Conservation (phyloP, 2,113 vertebrate genomes). For the Poeciliopsis prolifica region DNA sequence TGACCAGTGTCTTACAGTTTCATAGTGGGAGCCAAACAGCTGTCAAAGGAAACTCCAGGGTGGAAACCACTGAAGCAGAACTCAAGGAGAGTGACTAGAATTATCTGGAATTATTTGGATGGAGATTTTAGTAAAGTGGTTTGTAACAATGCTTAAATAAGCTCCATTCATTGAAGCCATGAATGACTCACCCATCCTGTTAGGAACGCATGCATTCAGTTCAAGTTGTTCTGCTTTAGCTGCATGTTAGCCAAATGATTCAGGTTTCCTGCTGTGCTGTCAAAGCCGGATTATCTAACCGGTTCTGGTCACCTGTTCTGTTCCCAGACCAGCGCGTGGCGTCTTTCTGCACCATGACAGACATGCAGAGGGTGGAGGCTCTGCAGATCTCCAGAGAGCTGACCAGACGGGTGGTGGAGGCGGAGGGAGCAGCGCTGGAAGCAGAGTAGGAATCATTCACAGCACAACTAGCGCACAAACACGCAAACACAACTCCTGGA, state of each 20-base stretch:
- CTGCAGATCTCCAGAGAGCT: slow-evolving; percentile 86
- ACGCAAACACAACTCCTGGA: background rate
- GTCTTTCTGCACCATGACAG: slow-evolving; percentile 92
- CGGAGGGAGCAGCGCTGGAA: slow-evolving; percentile 84
- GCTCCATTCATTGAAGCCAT: slow-evolving; percentile 48
- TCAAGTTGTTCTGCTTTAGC: slow-evolving; percentile 17
- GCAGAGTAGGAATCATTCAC: slow-evolving; percentile 68
- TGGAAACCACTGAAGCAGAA: slow-evolving; percentile 27
- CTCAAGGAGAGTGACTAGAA: slow-evolving; percentile 40
- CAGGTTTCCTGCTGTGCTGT: slow-evolving; percentile 21
- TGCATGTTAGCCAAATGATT: slow-evolving; percentile 10
- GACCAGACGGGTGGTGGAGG: slow-evolving; percentile 83
- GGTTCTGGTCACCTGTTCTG: slow-evolving; percentile 33
- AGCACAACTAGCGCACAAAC: slow-evolving; percentile 6
- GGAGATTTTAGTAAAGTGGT: background rate
- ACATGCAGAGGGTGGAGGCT: slow-evolving; percentile 86
- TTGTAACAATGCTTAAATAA: slow-evolving; percentile 12
- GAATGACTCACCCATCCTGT: slow-evolving; percentile 45
- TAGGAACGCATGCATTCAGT: slow-evolving; percentile 25
- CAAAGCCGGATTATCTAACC: slow-evolving; percentile 22
- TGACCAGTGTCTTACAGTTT: slow-evolving; percentile 46
- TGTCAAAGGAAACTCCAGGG: slow-evolving; percentile 58
- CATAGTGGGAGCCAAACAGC: slow-evolving; percentile 59
- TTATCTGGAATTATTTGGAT: slow-evolving; percentile 38
- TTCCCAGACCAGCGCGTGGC: slow-evolving; percentile 91